Base-by-base conservation (phyloP, 2,113 vertebrate genomes). In the Synchiropus splendidus region DNA sequence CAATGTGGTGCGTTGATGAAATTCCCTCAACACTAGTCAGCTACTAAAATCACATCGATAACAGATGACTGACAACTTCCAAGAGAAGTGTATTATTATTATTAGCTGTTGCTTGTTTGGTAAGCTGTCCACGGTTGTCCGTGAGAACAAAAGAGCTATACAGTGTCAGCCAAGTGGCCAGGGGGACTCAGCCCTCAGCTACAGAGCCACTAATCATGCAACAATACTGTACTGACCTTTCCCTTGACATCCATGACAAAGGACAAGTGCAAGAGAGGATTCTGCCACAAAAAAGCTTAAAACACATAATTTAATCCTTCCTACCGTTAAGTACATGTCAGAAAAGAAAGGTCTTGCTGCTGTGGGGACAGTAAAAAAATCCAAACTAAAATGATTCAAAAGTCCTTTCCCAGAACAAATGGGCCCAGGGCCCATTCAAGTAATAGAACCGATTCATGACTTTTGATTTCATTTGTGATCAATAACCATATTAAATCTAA, bases 161-260 rank as follows among this genome's bases (percentile, higher is more conserved):
- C 33, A 80, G 37, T 32, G 27, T 64, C 49, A 68, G 64, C 73
- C 68, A 78, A 57, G 36, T 51, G 37, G 47, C 47, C 13, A 18
- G 30, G 58, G 58, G 52, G 45, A 43, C 33, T 36, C 12, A 1
- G 37, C 44, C 18, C 50, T 42, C 36, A 1, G 13, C 56, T 48
- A 47, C 47, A 11, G 46, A 42, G 67, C 60, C 64, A 67, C 73
- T 63, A 52, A 53, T 39, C 4, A 45, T 45, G 65, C 57, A 74
- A 72, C 65, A 72, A 68, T 51, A 75, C 58, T 58, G 52, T 57
- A 38, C 12, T 12, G 67, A 61, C 76, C 67, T 81, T 77, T 78
- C 73, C 58, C 74, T 81, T 49, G 72, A 79, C 74, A 72, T 63
- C 18, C 2, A 32, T 14, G 54, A 48, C 42, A 70, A 37, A 52